phyloP scores from a whole-genome alignment of 2,113 vertebrate species.

The Scopus umbretta region DNA sequence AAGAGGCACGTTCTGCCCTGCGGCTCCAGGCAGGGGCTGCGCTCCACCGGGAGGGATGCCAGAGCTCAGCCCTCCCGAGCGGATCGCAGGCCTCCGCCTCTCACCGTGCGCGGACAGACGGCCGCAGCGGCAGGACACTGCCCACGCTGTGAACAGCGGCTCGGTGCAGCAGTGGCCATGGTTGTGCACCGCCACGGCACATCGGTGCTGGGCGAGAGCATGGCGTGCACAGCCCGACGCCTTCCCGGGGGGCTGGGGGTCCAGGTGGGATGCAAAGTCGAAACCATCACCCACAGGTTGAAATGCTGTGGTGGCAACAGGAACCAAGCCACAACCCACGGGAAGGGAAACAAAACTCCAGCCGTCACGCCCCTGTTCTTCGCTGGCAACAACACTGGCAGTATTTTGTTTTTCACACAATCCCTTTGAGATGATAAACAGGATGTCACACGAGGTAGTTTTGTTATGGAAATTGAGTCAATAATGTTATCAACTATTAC shows the following conservation, averaged over 20 bases:
- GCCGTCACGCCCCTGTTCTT: neutral
- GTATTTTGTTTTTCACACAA: constrained; percentile 69
- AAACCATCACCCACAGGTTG: fast-evolving
- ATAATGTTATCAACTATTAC: constrained; percentile 77
- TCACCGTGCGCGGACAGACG: fast-evolving
- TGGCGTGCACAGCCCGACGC: fast-evolving
- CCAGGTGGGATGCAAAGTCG: neutral
- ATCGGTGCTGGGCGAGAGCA: neutral
- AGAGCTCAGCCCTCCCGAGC: neutral
- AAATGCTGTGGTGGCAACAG: neutral
- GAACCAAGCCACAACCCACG: neutral
- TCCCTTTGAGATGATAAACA: constrained; percentile 76
- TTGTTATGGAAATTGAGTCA: constrained; percentile 85
- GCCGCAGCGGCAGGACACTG: neutral
- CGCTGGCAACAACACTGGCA: constrained; percentile 61
- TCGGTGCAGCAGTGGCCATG: neutral
- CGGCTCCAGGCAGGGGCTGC: neutral
- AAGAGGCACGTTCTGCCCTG: neutral
- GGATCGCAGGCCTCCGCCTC: no score
- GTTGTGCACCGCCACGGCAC: neutral
- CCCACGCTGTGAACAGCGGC: neutral
- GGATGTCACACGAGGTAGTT: constrained; percentile 92
- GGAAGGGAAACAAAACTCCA: constrained; percentile 27
- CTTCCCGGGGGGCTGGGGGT: neutral
- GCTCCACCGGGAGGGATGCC: neutral